phyloP scores from a whole-genome alignment of 2,113 vertebrate species.

The Bufo bufo region DNA sequence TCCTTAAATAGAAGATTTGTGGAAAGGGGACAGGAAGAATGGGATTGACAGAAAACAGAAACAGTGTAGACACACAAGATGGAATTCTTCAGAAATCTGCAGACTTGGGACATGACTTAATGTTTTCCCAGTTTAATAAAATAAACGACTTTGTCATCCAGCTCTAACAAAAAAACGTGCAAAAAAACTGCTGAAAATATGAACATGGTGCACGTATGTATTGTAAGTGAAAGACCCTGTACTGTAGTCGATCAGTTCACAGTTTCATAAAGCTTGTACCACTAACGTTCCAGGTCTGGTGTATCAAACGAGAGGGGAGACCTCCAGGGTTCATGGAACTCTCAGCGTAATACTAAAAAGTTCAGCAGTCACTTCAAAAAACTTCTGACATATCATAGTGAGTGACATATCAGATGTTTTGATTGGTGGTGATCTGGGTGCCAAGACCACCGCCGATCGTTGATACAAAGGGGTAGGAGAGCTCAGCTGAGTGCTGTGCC shows the following conservation, averaged over 20 bases:
- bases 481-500: too few relatives aligned
- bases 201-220: conserved; percentile 20
- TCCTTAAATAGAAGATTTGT: conserved; percentile 69
- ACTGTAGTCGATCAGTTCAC: conserved; percentile 3
- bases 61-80: conserved; percentile 41
- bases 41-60: conserved; percentile 56
- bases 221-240: neutral
- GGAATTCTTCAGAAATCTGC: conserved; percentile 43
- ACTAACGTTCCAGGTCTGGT: neutral
- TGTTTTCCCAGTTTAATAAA: conserved; percentile 47
- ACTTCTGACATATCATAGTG: too few relatives aligned
- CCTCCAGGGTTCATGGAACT: neutral
- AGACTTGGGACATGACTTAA: conserved; percentile 40
- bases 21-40: conserved; percentile 56
- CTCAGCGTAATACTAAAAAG: neutral
- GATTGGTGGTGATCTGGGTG: too few relatives aligned
- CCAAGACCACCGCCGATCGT: too few relatives aligned
- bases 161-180: conserved; percentile 22
- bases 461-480: too few relatives aligned
- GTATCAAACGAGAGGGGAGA: neutral
- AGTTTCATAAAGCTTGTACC: conserved; percentile 19
- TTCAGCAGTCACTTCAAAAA: too few relatives aligned
- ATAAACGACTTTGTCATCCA: conserved; percentile 44
- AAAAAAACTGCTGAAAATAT: conserved; percentile 17
- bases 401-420: too few relatives aligned